Conservation (phyloP, 2,888 invertebrate genomes). For the Schizotus pectinicornis region DNA sequence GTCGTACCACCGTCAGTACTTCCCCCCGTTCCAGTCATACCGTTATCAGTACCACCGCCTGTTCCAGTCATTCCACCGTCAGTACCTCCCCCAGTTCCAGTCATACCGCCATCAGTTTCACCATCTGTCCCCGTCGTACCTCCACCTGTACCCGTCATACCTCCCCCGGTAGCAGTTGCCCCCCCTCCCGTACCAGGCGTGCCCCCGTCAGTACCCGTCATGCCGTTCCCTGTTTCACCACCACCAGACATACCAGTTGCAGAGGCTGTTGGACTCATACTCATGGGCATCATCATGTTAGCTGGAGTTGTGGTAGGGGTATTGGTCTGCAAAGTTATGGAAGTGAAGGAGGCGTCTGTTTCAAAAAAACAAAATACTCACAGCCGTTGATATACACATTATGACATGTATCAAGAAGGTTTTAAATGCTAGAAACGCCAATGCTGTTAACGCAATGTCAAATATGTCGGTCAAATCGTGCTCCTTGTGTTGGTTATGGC, state of each 20-base stretch:
- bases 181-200: slow-evolving; percentile 45
- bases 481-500: slow-evolving; percentile 59
- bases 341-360: neutral
- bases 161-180: slow-evolving; percentile 11
- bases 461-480: slow-evolving; percentile 75
- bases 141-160: slow-evolving; percentile 11
- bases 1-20: slow-evolving; percentile 20
- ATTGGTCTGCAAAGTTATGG: slow-evolving; percentile 22
- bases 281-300: slow-evolving; percentile 59
- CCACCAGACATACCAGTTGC: slow-evolving; percentile 57
- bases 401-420: slow-evolving; percentile 80
- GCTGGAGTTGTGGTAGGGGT: slow-evolving; percentile 43
- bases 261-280: slow-evolving; percentile 49
- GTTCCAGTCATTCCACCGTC: slow-evolving; percentile 17
- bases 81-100: slow-evolving; percentile 28
- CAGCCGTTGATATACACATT: slow-evolving; percentile 72
- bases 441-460: slow-evolving; percentile 80
- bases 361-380: slow-evolving; percentile 51
- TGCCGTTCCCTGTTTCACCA: slow-evolving; percentile 35
- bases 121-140: slow-evolving; percentile 23
- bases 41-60: slow-evolving; percentile 11
- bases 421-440: slow-evolving; percentile 82
- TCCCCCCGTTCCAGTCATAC: slow-evolving; percentile 20
- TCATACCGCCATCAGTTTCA: slow-evolving; percentile 20
- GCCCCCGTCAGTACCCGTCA: slow-evolving; percentile 43